Evolutionary conservation across 1,140 invertebrate genomes (phyloP).

Genomic region (Euschistus heros): DNA sequence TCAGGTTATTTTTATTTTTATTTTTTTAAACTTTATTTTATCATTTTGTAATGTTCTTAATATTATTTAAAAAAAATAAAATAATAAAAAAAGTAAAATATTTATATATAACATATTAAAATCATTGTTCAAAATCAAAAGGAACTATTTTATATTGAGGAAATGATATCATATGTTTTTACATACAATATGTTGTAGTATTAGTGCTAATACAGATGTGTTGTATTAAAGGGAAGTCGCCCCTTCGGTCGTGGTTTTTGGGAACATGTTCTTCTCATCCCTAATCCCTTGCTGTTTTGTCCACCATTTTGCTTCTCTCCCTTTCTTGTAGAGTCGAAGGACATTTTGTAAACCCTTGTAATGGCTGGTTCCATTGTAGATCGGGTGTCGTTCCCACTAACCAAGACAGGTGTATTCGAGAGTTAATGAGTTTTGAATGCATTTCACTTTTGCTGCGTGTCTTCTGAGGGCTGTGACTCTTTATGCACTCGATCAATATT

Average conservation of each 20-base stretch:
- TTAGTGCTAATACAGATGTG: background rate
- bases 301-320: background rate
- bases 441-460: constrained; percentile 3
- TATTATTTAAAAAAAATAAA: background rate
- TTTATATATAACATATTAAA: background rate
- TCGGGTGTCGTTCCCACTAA: background rate
- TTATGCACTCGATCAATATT: constrained; percentile 5
- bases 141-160: background rate
- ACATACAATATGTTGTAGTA: background rate
- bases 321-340: background rate
- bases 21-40: too few species aligned
- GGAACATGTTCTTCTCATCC: background rate
- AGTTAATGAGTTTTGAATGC: background rate
- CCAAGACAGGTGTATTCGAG: background rate
- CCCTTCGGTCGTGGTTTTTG: constrained; percentile 1
- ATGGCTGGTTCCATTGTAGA: background rate
- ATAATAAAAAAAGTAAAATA: background rate
- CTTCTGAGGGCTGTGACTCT: constrained; percentile 6
- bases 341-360: background rate
- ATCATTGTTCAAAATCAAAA: background rate
- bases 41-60: too few species aligned
- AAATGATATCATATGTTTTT: too few species aligned
- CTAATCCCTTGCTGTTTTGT: background rate
- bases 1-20: too few species aligned
- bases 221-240: background rate